Percentiles rank a stretch among this genome's conserved stretches.
These are phyloP conservation scores for Amphiprion clarkii DNA, from an alignment of 2,797 vertebrate species.

Conservation along the genomic window DNA sequence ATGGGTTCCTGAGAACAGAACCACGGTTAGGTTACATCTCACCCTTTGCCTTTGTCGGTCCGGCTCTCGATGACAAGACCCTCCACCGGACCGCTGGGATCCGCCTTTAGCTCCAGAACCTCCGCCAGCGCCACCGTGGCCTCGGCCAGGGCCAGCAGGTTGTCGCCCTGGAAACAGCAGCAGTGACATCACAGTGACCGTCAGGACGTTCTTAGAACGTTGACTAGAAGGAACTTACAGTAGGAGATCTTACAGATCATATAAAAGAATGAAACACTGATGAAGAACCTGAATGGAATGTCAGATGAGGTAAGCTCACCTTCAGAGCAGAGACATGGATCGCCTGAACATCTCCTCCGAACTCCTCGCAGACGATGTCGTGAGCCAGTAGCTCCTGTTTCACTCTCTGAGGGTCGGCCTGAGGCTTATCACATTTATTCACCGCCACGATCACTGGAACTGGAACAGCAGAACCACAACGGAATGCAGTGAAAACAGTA, in stretches of 20 bases:
- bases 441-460: conserved; percentile 92
- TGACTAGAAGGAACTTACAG: too few relatives aligned
- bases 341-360: conserved; percentile 94
- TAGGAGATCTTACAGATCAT: too few relatives aligned
- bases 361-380: conserved; percentile 93
- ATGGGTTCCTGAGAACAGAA: too few relatives aligned
- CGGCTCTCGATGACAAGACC: conserved; percentile 92
- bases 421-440: conserved; percentile 95
- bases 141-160: conserved; percentile 91
- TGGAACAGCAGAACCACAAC: conserved; percentile 2
- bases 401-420: conserved; percentile 89
- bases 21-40: neutral
- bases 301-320: conserved; percentile 71
- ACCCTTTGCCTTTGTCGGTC: conserved; percentile 93
- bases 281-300: too few relatives aligned
- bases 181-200: neutral
- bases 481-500: too few relatives aligned
- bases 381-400: conserved; percentile 90
- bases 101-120: conserved; percentile 93
- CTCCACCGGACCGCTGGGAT: conserved; percentile 87
- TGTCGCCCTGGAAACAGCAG: conserved; percentile 86
- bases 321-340: conserved; percentile 93
- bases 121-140: conserved; percentile 92
- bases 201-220: too few relatives aligned
- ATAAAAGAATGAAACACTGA: too few relatives aligned